Evolutionary conservation across 1,140 invertebrate species (phyloP), one percentile per base, ranked within the genome.

Genomic region (Rhagoletis zephyria): DNA sequence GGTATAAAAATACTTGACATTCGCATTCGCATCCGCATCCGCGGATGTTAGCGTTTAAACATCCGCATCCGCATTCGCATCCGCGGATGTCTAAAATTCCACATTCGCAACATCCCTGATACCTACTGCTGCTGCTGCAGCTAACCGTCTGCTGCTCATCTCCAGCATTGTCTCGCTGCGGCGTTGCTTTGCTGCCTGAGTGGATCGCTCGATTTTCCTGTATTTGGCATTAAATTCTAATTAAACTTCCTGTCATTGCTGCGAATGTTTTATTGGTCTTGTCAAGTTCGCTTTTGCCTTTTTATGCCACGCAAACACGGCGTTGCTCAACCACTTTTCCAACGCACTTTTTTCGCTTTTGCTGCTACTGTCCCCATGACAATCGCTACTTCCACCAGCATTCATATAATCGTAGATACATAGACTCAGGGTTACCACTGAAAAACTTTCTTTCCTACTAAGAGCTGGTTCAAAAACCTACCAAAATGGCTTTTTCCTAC

Each of bases 201-300:
- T 45, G 67, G 42, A 1, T 74, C 67, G 67, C 67, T 74, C 67
- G 67, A 74, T 42, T 74, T 74, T 74, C 67, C 67, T 74, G 67
- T 74, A 74, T 74, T 74, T 74, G 67, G 67, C 67, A 74, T 74
- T 74, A 74, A 74, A 74, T 74, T 74, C 67, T 74, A 74, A 74
- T 74, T 74, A 74, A 74, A 74, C 67, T 74, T 74, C 67, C 67
- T 74, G 67, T 74, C 67, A 74, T 74, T 74, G 40, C 67, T 45
- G 67, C 42, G 67, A 30, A 74, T 74, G 45, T n/a, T 74, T 48
- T 74, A 74, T 74, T 74, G 42, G 40, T 74, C 40, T 74, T 74
- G 42, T 48, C 67, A 74, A 48, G 67, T 48, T 48, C 4, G 16
- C 7, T 40, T 70, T 70, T 70, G 65, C 65, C 65, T 70, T 70